phyloP scores from a whole-genome alignment of 2,888 invertebrate genomes.

The Ctena decussata region DNA sequence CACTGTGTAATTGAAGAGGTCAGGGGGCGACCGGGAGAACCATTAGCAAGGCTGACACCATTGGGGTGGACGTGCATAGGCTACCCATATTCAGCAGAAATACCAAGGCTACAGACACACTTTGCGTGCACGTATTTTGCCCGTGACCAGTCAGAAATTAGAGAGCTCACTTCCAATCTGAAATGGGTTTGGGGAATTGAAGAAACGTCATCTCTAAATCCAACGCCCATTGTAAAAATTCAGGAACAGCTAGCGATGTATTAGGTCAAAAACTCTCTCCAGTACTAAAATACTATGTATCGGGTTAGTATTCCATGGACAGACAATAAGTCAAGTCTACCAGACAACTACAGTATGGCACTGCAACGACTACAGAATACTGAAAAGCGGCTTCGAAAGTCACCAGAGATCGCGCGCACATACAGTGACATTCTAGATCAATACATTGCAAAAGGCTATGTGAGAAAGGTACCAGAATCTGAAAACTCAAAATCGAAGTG shows the following conservation, averaged over 20 bases:
- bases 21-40: slow-evolving; percentile 40
- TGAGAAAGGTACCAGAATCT: slow-evolving; percentile 31
- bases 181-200: slow-evolving; percentile 44
- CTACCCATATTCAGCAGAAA: neutral
- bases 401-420: slow-evolving; percentile 11
- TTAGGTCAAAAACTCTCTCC: neutral
- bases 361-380: slow-evolving; percentile 19
- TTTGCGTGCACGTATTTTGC: neutral
- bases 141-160: neutral
- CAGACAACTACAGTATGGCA: slow-evolving; percentile 17
- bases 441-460: slow-evolving; percentile 53
- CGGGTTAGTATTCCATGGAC: slow-evolving; percentile 33
- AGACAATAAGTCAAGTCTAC: neutral
- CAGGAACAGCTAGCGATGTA: neutral
- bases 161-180: no score
- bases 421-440: slow-evolving; percentile 36
- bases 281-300: slow-evolving; percentile 10
- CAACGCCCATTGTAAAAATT: neutral
- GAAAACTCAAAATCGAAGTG: slow-evolving; percentile 15
- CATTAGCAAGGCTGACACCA: slow-evolving; percentile 44
- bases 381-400: slow-evolving; percentile 32
- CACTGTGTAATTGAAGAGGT: slow-evolving; percentile 38
- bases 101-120: neutral
- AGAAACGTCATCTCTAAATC: neutral
- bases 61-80: slow-evolving; percentile 57